Evolutionary conservation across 2,113 vertebrate genomes (phyloP), one percentile per base, ranked within the genome.

Genomic region (Butorides virescens): DNA sequence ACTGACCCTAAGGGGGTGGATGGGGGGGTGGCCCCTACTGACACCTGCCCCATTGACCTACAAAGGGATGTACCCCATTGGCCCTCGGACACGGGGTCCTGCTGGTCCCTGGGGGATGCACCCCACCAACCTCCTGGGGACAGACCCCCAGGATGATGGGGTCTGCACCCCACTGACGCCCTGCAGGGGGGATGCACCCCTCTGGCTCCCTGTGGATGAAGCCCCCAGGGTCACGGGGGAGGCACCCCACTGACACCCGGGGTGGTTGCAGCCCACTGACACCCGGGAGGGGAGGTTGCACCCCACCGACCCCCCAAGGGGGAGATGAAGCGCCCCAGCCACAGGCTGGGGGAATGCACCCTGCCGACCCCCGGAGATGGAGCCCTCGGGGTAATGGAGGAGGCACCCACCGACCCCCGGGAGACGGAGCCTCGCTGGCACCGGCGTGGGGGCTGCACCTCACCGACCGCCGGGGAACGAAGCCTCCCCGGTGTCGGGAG

Each of bases 201-300:
- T 42, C 53, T 34, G 13, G 7, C 9, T 3, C 12, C 6, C 16
- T 2, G 19, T 17, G 34, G 18, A 50, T 7, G 39, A 5, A 71
- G 25, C 26, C 46, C 36, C 29, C 15, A 23, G 19, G 14, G 37
- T 30, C 18, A 13, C 4, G 19, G 23, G 19, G 18, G 16, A 53
- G 7, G 7, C 8, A 47, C 1, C 20, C 7, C 61, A 37, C 26
- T 3, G 30, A 74, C 8, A 47, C 25, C 6, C 0, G 8, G 3
- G 11, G 19, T 25, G 32, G n/a, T 3, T 46, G 27, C 27, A 44
- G 10, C 39, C 21, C 47, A 39, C 39, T 39, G 39, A 39, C 39
- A 39, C 39, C 39, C 39, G 10, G 10, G 39, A 39, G 39, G 39
- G 39, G 39, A 39, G 39, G 39, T 11, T 39, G 39, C 39, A 39